A percentile compares a stretch with the other conserved stretches of the same genome.
These are phyloP conservation scores for Peromyscus polionotus DNA, from an alignment of 2,113 vertebrate species.

Conservation along the genomic window DNA sequence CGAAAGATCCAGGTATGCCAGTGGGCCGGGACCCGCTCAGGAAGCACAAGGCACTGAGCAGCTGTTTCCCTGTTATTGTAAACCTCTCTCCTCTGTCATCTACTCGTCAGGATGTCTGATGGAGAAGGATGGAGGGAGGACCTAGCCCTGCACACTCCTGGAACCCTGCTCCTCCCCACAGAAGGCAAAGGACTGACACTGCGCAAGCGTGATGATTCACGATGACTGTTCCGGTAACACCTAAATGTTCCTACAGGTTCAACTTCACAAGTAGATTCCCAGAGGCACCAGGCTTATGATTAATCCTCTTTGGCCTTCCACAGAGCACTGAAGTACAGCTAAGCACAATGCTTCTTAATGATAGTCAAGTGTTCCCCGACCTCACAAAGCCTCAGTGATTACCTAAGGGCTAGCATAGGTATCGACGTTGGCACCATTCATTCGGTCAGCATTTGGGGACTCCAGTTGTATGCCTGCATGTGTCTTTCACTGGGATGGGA, in stretches of 20 bases:
- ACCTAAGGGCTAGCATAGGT: background rate
- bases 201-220: background rate
- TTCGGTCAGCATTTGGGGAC: background rate
- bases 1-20: background rate
- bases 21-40: background rate
- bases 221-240: background rate
- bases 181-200: background rate
- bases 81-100: background rate
- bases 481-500: background rate
- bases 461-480: background rate
- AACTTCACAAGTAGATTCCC: background rate
- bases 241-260: background rate
- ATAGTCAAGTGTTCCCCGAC: background rate
- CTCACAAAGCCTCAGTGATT: background rate
- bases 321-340: background rate
- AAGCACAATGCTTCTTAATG: background rate
- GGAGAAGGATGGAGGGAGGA: background rate
- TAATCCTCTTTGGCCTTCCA: background rate
- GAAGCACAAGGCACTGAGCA: background rate
- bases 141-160: background rate
- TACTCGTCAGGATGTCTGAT: too few species aligned
- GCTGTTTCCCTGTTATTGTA: background rate
- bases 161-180: accelerated
- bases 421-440: background rate
- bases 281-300: background rate